These are phyloP conservation scores for Heliothis virescens DNA, from an alignment of 1,140 invertebrate species.

Conservation along the genomic window DNA sequence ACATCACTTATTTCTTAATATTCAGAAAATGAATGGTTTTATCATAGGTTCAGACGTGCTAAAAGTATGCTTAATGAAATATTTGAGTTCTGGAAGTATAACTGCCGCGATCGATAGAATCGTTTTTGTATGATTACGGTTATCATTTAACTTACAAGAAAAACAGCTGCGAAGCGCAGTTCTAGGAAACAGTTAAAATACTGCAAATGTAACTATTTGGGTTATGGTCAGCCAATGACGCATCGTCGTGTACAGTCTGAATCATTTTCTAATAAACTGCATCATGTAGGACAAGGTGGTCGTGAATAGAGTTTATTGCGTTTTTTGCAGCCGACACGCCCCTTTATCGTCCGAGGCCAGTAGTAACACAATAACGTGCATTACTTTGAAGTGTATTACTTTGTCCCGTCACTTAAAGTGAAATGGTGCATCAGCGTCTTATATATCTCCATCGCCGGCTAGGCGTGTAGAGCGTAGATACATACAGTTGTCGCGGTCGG, in stretches of 20 bases:
- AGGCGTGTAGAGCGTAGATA: background rate
- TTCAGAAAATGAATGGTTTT: background rate
- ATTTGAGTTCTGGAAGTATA: slow-evolving; percentile 1
- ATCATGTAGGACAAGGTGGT: slow-evolving; percentile 59
- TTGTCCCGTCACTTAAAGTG: slow-evolving; percentile 11
- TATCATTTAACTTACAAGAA: slow-evolving; percentile 30
- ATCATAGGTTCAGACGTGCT: slow-evolving; percentile 15
- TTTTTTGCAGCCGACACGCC: slow-evolving; percentile 17
- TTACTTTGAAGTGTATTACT: background rate
- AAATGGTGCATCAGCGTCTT: background rate
- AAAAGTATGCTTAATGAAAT: slow-evolving; percentile 10
- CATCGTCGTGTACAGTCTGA: slow-evolving; percentile 52
- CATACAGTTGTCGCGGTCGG: slow-evolving; percentile 1
- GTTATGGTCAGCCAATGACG: slow-evolving; percentile 53
- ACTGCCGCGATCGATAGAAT: slow-evolving; percentile 22
- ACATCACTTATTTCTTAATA: too few relatives aligned
- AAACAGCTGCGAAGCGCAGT: slow-evolving; percentile 33
- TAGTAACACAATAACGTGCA: slow-evolving; percentile 5
- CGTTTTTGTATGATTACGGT: slow-evolving; percentile 37
- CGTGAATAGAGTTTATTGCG: slow-evolving; percentile 42
- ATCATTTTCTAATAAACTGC: slow-evolving; percentile 63
- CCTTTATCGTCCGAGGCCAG: background rate
- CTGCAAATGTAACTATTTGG: slow-evolving; percentile 51
- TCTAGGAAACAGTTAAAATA: slow-evolving; percentile 53
- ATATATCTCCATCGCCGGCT: background rate